Evolutionary conservation across 2,113 vertebrate species (phyloP), one percentile per base, ranked within the genome.

Genomic region (Laterallus jamaicensis): DNA sequence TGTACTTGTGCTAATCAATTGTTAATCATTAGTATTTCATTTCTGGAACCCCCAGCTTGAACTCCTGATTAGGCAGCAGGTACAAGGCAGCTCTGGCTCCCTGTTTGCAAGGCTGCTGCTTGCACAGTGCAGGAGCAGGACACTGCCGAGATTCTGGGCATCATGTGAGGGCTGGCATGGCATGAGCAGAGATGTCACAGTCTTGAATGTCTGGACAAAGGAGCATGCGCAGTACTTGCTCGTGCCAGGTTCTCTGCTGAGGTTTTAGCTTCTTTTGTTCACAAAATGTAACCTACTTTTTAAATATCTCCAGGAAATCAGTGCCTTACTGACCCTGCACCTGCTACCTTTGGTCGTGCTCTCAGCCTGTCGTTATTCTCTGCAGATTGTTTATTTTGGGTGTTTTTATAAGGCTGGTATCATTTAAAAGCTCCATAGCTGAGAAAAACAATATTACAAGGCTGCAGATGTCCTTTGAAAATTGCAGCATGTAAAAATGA

Each of bases 1-100:
- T 73, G 79, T 42, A 59, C 54, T 71, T 88, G 55, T 44, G 49
- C 40, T 93, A 92, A 97, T 95, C 88, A 92, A 75, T 96, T 78
- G 62, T 67, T 92, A 84, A 93, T 87, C 79, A 92, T 80, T 81
- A 76, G 59, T 39, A 85, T 86, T 91, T 85, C 35, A 80, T 71
- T 76, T 88, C 69, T 94, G 74, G 71, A 60, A 74, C 8, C 12
- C 11, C 35, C 69, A 62, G 39, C 56, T 83, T 40, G 64, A 47
- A n/a, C 14, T 80, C 66, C 55, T 93, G 82, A 94, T 84, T 74
- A 92, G 47, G 66, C 66, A 86, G 69, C 13, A 68, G 47, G 39
- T n/a, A 8, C 13, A 32, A 73, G 86, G 35, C n/a, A 67, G 47
- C 40, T 82, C 8, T 80, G 42, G 29, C 2, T 8, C 25, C 5